phyloP scores from a whole-genome alignment of 2,888 invertebrate species.

The Chalcis sispes region DNA sequence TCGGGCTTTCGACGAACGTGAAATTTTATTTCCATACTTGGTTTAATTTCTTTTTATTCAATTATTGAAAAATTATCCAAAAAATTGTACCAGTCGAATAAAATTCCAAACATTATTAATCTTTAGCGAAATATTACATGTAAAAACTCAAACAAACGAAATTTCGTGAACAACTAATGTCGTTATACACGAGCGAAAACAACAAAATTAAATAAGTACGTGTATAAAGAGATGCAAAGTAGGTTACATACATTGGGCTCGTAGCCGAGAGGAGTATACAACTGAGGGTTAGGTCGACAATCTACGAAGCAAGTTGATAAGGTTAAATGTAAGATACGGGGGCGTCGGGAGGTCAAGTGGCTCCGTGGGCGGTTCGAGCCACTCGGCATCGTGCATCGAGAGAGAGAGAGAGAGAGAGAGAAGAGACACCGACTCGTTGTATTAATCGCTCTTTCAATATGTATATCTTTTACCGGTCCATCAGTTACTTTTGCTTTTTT shows the following conservation, averaged over 20 bases:
- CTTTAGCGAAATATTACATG: no score
- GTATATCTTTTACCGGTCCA: neutral
- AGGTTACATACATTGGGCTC: constrained; percentile 22
- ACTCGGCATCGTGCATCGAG: constrained; percentile 68
- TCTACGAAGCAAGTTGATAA: constrained; percentile 75
- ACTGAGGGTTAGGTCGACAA: constrained; percentile 70
- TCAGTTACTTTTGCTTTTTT: no score
- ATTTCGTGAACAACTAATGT: no score
- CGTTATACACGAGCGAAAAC: neutral
- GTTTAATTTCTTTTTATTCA: no score
- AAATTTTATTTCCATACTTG: no score
- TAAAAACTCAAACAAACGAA: no score
- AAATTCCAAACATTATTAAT: no score
- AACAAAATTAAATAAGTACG: constrained; percentile 8
- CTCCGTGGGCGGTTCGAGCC: constrained; percentile 71
- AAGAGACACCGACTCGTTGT: constrained; percentile 66
- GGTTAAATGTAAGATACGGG: constrained; percentile 75
- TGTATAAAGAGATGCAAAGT: constrained; percentile 35
- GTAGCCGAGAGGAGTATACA: neutral
- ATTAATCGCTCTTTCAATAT: constrained; percentile 62
- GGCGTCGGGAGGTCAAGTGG: constrained; percentile 75
- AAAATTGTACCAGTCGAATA: no score
- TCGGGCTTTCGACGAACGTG: no score
- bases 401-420: no score
- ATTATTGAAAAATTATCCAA: no score